Conservation (phyloP, 2,797 vertebrate species). For the Chaunax sp. region DNA sequence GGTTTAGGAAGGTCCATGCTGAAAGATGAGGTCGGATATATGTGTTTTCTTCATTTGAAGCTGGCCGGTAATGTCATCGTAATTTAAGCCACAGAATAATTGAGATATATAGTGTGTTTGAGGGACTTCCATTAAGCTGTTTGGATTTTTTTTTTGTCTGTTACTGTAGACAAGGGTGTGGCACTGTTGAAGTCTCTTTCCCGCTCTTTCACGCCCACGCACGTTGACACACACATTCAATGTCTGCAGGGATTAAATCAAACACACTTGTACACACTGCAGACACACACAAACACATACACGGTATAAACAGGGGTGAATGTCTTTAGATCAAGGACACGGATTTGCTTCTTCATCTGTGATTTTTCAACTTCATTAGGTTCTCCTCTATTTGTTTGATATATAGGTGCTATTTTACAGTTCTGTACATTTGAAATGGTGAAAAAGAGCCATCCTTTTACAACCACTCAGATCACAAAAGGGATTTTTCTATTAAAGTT, state of each 20-base stretch:
- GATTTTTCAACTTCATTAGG: slow-evolving; percentile 62
- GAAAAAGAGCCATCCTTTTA: slow-evolving; percentile 46
- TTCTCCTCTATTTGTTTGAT: slow-evolving; percentile 65
- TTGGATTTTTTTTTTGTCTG: slow-evolving; percentile 76
- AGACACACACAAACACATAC: slow-evolving; percentile 3
- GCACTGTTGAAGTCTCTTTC: slow-evolving; percentile 76
- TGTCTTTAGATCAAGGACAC: slow-evolving; percentile 67
- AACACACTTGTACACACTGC: slow-evolving; percentile 17
- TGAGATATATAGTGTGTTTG: slow-evolving; percentile 91
- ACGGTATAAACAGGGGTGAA: slow-evolving; percentile 19
- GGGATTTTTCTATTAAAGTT: slow-evolving; percentile 68
- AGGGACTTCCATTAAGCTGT: slow-evolving; percentile 90
- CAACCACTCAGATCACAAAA: slow-evolving; percentile 54
- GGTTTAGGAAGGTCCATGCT: slow-evolving; percentile 73
- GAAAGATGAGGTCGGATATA: slow-evolving; percentile 80
- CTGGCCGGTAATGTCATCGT: slow-evolving; percentile 85
- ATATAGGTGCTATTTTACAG: slow-evolving; percentile 64
- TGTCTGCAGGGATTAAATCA: slow-evolving; percentile 51
- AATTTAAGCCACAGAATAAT: slow-evolving; percentile 96
- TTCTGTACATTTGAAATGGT: slow-evolving; percentile 59
- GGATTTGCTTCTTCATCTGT: slow-evolving; percentile 65
- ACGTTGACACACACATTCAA: slow-evolving; percentile 38
- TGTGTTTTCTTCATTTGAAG: slow-evolving; percentile 76
- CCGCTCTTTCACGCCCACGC: slow-evolving; percentile 60
- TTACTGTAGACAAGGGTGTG: slow-evolving; percentile 94